These are phyloP conservation scores for Pygmarrhopalites habei DNA, from an alignment of 1,140 invertebrate genomes.

Conservation along the genomic window DNA sequence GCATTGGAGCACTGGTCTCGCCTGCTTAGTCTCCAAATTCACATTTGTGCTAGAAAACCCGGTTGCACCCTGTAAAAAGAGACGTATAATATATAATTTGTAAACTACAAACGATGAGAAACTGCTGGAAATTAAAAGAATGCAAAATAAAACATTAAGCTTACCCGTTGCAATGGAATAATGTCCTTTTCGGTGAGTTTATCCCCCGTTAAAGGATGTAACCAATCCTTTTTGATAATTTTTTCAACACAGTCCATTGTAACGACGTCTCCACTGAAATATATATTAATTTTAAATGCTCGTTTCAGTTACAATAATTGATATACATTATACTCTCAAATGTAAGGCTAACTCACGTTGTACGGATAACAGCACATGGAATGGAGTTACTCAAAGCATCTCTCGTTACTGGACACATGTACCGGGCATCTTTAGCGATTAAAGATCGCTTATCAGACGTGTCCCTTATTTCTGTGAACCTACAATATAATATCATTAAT, in stretches of 20 bases:
- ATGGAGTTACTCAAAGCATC: conserved; percentile 92
- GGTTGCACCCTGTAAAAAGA: conserved; percentile 72
- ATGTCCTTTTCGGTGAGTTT: conserved; percentile 89
- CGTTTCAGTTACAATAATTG: neutral
- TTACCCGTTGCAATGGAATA: conserved; percentile 78
- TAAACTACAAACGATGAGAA: conserved; percentile 14
- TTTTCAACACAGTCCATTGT: conserved; percentile 95
- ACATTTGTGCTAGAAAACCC: conserved; percentile 83
- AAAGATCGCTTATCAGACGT: conserved; percentile 67
- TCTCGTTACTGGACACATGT: conserved; percentile 95
- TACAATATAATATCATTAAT: no score
- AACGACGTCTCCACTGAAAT: conserved; percentile 81
- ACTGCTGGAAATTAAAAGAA: neutral
- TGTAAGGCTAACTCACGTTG: conserved; percentile 64
- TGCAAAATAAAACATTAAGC: no score
- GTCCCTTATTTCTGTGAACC: conserved; percentile 85
- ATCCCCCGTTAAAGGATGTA: conserved; percentile 83
- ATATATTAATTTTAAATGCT: conserved; percentile 4
- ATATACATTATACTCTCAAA: no score
- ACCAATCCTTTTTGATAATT: conserved; percentile 93
- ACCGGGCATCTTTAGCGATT: conserved; percentile 77
- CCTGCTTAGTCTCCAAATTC: conserved; percentile 72
- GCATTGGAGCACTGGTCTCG: conserved; percentile 78
- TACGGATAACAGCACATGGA: conserved; percentile 81
- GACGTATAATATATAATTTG: conserved; percentile 26